Evolutionary conservation across 2,797 vertebrate species (phyloP).

Genomic region (Chaetodon trifasciatus): DNA sequence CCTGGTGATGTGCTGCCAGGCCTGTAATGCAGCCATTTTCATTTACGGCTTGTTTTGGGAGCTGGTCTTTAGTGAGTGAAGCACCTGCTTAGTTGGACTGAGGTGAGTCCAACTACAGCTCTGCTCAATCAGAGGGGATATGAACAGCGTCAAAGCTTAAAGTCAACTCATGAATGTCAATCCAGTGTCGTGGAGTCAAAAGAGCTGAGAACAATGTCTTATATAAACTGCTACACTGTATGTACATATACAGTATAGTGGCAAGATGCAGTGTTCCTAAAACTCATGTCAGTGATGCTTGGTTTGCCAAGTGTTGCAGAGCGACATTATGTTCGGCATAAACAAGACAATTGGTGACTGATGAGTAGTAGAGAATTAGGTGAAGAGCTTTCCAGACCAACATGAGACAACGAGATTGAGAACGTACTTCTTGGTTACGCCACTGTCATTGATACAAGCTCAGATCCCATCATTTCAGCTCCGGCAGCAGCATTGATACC

Average conservation of each 20-base stretch:
- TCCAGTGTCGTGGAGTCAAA: conserved; percentile 1
- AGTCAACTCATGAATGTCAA: conserved; percentile 19
- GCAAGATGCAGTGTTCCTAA: not conserved
- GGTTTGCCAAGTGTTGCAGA: conserved; percentile 23
- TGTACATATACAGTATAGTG: not conserved
- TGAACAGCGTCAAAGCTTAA: conserved; percentile 5
- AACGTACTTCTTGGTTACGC: conserved; percentile 30
- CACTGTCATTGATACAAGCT: conserved; percentile 30
- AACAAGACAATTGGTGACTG: conserved; percentile 1
- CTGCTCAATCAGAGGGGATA: not conserved
- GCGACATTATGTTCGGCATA: conserved; percentile 4
- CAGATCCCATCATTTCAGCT: conserved; percentile 61
- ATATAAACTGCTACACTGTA: not conserved
- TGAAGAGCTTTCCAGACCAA: conserved; percentile 17
- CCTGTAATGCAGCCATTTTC: conserved; percentile 51
- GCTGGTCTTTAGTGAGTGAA: conserved; percentile 43
- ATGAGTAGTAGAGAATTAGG: conserved; percentile 28
- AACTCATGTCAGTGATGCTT: not conserved
- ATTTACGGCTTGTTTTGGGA: conserved; percentile 52
- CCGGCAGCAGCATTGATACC: conserved; percentile 62
- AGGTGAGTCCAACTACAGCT: conserved; percentile 24
- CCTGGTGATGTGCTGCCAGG: conserved; percentile 36
- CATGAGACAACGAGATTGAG: conserved; percentile 24
- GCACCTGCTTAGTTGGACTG: conserved; percentile 52
- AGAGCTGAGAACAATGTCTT: not conserved